Evolutionary conservation across 2,888 invertebrate genomes (phyloP).

Genomic region (Troilus luridus): DNA sequence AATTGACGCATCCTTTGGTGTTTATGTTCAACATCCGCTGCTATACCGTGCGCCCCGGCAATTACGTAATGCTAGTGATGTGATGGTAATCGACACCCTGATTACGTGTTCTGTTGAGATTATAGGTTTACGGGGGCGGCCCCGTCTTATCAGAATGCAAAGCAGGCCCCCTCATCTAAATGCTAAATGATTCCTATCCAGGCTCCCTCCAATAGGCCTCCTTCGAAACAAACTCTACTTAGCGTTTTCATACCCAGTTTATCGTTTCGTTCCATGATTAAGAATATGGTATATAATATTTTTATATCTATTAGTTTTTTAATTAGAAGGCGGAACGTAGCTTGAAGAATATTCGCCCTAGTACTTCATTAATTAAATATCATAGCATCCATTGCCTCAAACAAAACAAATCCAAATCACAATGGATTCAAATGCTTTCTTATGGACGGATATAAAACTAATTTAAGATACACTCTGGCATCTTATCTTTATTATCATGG

Average conservation of each 20-base stretch:
- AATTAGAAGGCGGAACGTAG: not conserved
- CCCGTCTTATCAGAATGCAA: constrained; percentile 40
- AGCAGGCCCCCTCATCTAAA: constrained; percentile 45
- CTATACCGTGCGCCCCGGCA: not conserved
- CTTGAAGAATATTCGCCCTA: no score
- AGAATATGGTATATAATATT: not conserved
- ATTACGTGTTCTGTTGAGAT: constrained; percentile 43
- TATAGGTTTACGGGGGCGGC: constrained; percentile 37
- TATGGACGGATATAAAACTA: no score
- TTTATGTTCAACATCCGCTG: constrained; percentile 21
- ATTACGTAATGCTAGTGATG: not conserved
- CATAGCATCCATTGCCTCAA: no score
- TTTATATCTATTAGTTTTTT: not conserved
- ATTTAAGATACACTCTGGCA: no score
- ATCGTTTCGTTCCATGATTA: not conserved
- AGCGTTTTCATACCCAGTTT: not conserved
- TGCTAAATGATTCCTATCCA: constrained; percentile 46
- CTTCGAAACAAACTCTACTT: constrained; percentile 29
- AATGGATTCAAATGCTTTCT: no score
- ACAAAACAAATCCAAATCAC: no score
- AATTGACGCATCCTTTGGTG: not conserved
- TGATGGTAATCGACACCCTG: constrained; percentile 18
- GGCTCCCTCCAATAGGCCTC: constrained; percentile 10
- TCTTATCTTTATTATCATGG: no score
- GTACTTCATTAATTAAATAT: no score